Evolutionary conservation across 2,797 vertebrate species (phyloP).

Genomic region (Garrulus glandarius): DNA sequence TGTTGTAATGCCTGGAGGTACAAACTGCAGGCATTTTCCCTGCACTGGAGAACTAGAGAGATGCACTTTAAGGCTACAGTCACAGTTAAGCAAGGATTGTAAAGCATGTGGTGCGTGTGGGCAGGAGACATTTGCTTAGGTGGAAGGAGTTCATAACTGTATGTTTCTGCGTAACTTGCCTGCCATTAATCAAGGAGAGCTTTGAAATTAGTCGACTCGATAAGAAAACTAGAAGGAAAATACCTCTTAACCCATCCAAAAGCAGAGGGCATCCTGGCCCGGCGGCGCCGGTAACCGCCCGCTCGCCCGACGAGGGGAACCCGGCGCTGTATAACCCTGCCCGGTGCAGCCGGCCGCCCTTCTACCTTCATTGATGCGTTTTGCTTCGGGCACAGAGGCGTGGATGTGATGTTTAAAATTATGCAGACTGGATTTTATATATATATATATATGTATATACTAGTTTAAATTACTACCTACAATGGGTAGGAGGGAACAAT

Average conservation of each 20-base stretch:
- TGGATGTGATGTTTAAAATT: neutral
- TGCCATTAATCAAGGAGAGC: neutral
- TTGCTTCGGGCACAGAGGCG: neutral
- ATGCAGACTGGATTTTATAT: neutral
- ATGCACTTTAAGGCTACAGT: neutral
- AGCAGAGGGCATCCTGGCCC: neutral
- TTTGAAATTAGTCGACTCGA: neutral
- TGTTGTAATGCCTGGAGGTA: slow-evolving; percentile 38
- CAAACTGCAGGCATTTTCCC: neutral
- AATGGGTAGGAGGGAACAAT: slow-evolving; percentile 6
- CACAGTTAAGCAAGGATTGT: neutral
- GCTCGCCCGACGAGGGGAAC: neutral
- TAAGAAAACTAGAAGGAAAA: slow-evolving; percentile 11
- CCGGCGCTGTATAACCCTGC: neutral
- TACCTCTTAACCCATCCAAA: neutral
- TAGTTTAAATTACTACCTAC: neutral
- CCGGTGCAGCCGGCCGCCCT: neutral
- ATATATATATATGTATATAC: too few relatives aligned
- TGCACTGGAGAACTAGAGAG: neutral
- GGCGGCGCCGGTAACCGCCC: too few relatives aligned
- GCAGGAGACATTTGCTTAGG: neutral
- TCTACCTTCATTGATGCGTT: neutral
- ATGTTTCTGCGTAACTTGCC: neutral
- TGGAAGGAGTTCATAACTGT: neutral
- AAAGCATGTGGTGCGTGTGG: neutral